Evolutionary conservation across 2,113 vertebrate genomes (phyloP).

Genomic region (Sinocyclocheilus anshuiensis): DNA sequence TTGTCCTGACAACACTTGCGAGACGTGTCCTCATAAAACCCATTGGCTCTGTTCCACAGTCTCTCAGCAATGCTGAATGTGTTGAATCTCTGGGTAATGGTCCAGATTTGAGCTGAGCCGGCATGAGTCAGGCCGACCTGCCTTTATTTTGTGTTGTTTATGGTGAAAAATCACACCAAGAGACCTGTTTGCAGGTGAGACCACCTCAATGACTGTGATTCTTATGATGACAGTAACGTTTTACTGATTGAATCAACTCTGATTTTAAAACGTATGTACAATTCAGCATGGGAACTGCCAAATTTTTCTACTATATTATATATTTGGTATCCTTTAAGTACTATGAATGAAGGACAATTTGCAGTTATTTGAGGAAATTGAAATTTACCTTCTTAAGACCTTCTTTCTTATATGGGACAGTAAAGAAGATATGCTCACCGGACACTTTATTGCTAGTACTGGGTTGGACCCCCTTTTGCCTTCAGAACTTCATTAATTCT

Average conservation of each 20-base stretch:
- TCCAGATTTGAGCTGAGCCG: background rate
- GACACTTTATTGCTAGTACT: no score
- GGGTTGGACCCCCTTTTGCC: no score
- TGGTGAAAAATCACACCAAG: background rate
- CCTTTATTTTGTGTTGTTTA: background rate
- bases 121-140: background rate
- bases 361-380: no score
- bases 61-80: constrained; percentile 29
- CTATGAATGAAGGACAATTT: background rate
- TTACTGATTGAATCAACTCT: background rate
- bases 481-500: no score
- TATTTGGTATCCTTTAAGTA: background rate
- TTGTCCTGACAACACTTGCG: constrained; percentile 42
- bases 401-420: no score
- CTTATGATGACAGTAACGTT: background rate
- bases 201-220: background rate
- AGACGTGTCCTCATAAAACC: constrained; percentile 36
- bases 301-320: background rate
- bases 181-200: no score
- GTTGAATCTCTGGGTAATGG: constrained; percentile 20
- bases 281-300: background rate
- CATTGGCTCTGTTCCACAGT: constrained; percentile 15
- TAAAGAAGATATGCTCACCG: no score
- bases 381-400: no score
- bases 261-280: no score